Percentiles rank a stretch among this genome's conserved stretches.
These are phyloP conservation scores for Agriopis aurantiaria DNA, from an alignment of 2,888 invertebrate genomes.

Conservation along the genomic window DNA sequence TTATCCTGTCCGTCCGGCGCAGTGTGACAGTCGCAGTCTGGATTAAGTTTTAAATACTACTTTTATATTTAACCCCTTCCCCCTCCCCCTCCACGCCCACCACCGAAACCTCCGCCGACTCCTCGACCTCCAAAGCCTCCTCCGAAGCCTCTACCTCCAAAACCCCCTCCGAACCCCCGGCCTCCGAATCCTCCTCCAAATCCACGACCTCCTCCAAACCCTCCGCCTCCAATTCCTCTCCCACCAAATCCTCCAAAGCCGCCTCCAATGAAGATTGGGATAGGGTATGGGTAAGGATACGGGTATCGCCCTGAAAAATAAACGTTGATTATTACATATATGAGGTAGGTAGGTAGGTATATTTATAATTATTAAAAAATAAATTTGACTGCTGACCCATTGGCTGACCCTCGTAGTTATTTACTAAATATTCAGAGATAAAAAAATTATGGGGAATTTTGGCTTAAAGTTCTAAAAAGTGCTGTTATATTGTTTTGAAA, in stretches of 20 bases:
- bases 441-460: no score
- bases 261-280: conserved; percentile 55
- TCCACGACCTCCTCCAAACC: conserved; percentile 44
- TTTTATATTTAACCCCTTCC: conserved; percentile 30
- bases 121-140: conserved; percentile 55
- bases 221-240: conserved; percentile 27
- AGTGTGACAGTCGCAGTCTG: no score
- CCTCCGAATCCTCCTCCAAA: conserved; percentile 53
- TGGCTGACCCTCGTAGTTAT: no score
- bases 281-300: conserved; percentile 47
- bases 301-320: conserved; percentile 49
- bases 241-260: conserved; percentile 39
- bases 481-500: no score
- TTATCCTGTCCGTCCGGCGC: no score
- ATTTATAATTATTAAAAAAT: no score
- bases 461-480: background rate
- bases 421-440: no score
- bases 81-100: conserved; percentile 43
- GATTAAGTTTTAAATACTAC: background rate
- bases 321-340: background rate
- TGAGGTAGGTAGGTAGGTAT: no score
- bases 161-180: conserved; percentile 54
- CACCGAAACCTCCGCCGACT: conserved; percentile 47
- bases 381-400: no score
- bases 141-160: conserved; percentile 57